Conservation (phyloP, 2,888 invertebrate genomes). For the Caenorhabditis macrosperma region DNA sequence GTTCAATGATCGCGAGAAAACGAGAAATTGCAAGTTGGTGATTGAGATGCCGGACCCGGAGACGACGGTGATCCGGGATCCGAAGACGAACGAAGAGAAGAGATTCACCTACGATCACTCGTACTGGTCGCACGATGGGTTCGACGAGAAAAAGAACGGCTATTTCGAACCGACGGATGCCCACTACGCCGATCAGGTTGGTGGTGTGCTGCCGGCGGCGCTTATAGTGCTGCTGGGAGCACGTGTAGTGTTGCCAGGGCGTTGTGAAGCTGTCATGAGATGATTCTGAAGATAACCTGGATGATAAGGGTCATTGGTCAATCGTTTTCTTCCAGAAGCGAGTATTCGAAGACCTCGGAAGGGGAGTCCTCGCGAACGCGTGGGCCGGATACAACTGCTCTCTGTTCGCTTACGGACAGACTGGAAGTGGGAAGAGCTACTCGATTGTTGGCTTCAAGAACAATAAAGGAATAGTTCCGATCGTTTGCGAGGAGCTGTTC, state of each 20-base stretch:
- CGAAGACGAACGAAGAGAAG: slow-evolving; percentile 81
- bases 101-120: slow-evolving; percentile 83
- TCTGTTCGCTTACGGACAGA: slow-evolving; percentile 84
- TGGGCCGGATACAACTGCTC: slow-evolving; percentile 83
- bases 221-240: no score
- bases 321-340: slow-evolving; percentile 80
- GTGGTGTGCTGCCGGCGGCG: background rate
- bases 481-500: slow-evolving; percentile 83
- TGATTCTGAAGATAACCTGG: no score
- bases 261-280: no score
- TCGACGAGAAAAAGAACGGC: slow-evolving; percentile 81
- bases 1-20: slow-evolving; percentile 83
- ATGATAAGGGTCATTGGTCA: no score
- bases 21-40: slow-evolving; percentile 81
- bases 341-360: slow-evolving; percentile 83
- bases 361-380: slow-evolving; percentile 83
- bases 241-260: no score
- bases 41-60: slow-evolving; percentile 81
- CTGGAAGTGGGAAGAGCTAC: slow-evolving; percentile 84
- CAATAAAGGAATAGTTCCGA: slow-evolving; percentile 83
- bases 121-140: slow-evolving; percentile 84
- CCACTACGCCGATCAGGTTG: slow-evolving; percentile 83
- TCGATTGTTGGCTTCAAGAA: slow-evolving; percentile 83
- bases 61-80: slow-evolving; percentile 82
- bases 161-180: slow-evolving; percentile 81